These are phyloP conservation scores for Bombus soroeensis DNA, from an alignment of 1,140 invertebrate species.

Conservation along the genomic window DNA sequence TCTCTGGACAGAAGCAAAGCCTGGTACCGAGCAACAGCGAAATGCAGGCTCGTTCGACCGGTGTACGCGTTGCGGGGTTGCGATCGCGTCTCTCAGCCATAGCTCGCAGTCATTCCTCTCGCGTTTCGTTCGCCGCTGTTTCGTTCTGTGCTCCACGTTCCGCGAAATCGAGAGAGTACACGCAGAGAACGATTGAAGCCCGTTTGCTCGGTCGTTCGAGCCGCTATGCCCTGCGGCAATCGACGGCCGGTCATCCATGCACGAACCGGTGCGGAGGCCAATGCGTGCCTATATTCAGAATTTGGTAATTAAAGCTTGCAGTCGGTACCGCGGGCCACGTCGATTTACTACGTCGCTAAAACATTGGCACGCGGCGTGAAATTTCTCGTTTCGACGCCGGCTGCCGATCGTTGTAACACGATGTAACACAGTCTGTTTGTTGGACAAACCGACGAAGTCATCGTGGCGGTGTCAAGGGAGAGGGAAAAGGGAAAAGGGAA, in stretches of 20 bases:
- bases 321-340: conserved; percentile 22
- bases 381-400: not conserved
- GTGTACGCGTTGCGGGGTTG: conserved; percentile 14
- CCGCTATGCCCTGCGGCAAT: conserved; percentile 72
- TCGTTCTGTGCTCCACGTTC: conserved; percentile 8
- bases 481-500: not conserved
- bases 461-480: not conserved
- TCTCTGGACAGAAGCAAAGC: conserved; percentile 10
- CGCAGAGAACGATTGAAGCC: conserved; percentile 59
- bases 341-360: conserved; percentile 54
- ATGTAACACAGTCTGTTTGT: not conserved
- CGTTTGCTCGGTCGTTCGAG: conserved; percentile 55
- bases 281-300: conserved; percentile 77
- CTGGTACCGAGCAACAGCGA: conserved; percentile 25
- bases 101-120: conserved; percentile 45
- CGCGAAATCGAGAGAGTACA: conserved; percentile 40
- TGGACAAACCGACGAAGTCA: not conserved
- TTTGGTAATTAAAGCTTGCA: conserved; percentile 80
- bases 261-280: conserved; percentile 27
- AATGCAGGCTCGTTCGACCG: conserved; percentile 49
- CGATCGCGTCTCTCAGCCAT: conserved; percentile 19
- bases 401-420: not conserved
- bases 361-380: conserved; percentile 26
- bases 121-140: conserved; percentile 18
- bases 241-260: conserved; percentile 38